These are phyloP conservation scores for Uria aalge DNA, from an alignment of 2,113 vertebrate species.

Conservation along the genomic window DNA sequence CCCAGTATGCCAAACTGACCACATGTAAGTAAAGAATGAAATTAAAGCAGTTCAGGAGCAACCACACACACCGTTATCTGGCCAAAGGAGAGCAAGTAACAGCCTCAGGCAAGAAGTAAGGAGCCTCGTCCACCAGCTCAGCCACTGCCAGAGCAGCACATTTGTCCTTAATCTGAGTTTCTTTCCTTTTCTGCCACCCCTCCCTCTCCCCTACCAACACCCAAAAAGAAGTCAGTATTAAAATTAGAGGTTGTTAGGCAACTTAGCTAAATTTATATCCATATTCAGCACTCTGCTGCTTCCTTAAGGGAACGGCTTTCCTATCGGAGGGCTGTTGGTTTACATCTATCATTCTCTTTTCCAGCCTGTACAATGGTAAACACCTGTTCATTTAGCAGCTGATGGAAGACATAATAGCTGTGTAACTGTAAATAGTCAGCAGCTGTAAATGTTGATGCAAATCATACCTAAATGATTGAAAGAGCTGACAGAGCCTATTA, in stretches of 20 bases:
- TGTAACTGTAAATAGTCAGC: slow-evolving; percentile 5
- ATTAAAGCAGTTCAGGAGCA: not conserved
- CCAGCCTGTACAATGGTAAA: not conserved
- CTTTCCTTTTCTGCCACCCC: not conserved
- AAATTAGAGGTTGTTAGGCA: not conserved
- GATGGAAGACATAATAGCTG: not conserved
- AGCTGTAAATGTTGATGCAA: slow-evolving; percentile 11
- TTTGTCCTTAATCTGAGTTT: not conserved
- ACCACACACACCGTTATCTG: accelerated
- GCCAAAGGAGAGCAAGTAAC: not conserved
- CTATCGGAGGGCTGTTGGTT: not conserved
- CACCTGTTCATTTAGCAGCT: slow-evolving; percentile 54
- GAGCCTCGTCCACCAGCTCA: not conserved
- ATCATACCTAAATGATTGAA: not conserved
- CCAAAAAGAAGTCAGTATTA: not conserved
- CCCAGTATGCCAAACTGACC: not conserved
- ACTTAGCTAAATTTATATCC: not conserved
- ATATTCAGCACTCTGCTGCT: not conserved
- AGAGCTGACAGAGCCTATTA: not conserved
- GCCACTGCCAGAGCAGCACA: not conserved
- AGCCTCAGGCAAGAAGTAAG: not conserved
- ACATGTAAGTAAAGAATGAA: accelerated
- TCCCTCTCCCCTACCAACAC: not conserved
- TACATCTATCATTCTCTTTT: not conserved
- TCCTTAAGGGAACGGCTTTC: not conserved